Conservation (phyloP, 1,140 invertebrate genomes). For the Limonius californicus region DNA sequence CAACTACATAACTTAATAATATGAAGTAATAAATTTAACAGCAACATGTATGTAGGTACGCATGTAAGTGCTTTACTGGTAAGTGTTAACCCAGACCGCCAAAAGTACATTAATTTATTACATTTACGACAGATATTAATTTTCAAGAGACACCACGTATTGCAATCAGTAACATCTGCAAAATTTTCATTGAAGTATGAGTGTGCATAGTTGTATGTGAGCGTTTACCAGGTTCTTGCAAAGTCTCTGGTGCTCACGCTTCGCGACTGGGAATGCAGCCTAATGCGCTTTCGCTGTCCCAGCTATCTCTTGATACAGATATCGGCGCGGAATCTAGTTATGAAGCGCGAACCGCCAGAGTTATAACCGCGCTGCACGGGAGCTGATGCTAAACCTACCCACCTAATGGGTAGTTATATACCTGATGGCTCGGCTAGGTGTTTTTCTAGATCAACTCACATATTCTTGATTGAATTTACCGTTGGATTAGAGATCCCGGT, state of each 20-base stretch:
- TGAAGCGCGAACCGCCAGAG: conserved; percentile 20
- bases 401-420: conserved; percentile 10
- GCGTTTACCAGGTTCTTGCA: not conserved
- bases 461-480: conserved; percentile 4
- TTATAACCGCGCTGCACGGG: conserved; percentile 19
- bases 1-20: not conserved
- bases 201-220: not conserved
- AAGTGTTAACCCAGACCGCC: not conserved
- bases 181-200: conserved; percentile 6
- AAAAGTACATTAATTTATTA: not conserved
- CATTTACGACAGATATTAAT: conserved; percentile 4
- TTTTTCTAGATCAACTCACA: conserved; percentile 6
- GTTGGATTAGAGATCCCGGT: not conserved
- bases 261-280: conserved; percentile 29
- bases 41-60: not conserved
- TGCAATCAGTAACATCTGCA: conserved; percentile 2
- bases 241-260: conserved; percentile 2
- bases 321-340: conserved; percentile 34
- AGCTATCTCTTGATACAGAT: conserved; percentile 35
- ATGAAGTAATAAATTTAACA: not conserved
- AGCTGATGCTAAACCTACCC: conserved; percentile 8
- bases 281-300: conserved; percentile 38
- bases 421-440: not conserved
- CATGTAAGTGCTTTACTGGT: not conserved
- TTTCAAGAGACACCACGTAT: not conserved